Conservation (phyloP, 2,888 invertebrate species). For the Actias luna region DNA sequence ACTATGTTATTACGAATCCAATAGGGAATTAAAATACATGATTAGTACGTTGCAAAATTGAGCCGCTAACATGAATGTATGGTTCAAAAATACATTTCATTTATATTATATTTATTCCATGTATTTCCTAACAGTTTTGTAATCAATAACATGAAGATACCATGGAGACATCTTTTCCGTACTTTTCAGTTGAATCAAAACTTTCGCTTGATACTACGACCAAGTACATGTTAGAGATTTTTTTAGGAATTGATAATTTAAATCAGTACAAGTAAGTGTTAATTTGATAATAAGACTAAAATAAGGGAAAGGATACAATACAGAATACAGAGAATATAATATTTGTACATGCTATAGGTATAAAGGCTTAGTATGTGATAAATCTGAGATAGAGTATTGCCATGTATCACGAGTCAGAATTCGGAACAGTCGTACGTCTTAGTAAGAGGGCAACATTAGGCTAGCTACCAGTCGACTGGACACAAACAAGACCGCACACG, state of each 20-base stretch:
- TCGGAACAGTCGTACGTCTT: slow-evolving; percentile 50
- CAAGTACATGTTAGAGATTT: too few relatives aligned
- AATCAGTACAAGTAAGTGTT: too few relatives aligned
- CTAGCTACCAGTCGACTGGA: slow-evolving; percentile 52
- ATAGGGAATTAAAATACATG: too few relatives aligned
- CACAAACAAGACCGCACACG: slow-evolving; percentile 73
- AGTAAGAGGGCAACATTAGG: slow-evolving; percentile 68
- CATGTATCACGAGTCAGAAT: slow-evolving; percentile 46
- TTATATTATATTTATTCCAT: not conserved
- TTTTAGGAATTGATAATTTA: too few relatives aligned
- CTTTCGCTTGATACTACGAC: too few relatives aligned
- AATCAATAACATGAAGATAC: not conserved
- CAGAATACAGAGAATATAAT: not conserved
- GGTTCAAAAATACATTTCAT: too few relatives aligned
- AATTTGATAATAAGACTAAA: too few relatives aligned
- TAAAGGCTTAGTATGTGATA: not conserved
- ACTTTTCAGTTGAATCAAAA: too few relatives aligned
- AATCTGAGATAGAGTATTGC: slow-evolving; percentile 8
- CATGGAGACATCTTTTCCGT: not conserved
- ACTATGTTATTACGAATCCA: too few relatives aligned
- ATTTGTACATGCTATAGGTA: not conserved
- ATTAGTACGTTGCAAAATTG: too few relatives aligned
- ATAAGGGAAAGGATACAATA: too few relatives aligned
- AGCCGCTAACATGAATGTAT: too few relatives aligned
- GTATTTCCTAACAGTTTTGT: not conserved